Evolutionary conservation across 1,140 invertebrate species (phyloP).

Genomic region (Varroa destructor): DNA sequence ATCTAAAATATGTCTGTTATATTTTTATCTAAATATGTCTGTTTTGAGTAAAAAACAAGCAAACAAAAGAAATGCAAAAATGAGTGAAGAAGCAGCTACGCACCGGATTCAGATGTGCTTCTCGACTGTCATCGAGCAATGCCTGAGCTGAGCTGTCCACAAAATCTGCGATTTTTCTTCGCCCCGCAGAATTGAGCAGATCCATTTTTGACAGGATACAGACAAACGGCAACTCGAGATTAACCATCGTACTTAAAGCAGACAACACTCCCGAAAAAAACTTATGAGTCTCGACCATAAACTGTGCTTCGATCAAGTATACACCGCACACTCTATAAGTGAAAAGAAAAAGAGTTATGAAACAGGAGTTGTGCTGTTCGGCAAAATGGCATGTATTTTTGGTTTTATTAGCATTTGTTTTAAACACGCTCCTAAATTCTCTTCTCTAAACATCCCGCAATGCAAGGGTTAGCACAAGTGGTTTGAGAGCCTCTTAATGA

Average conservation of each 20-base stretch:
- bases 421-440: too few relatives aligned
- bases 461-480: too few relatives aligned
- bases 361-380: too few relatives aligned
- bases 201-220: conserved; percentile 94
- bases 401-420: too few relatives aligned
- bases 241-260: conserved; percentile 88
- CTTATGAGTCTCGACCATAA: conserved; percentile 87
- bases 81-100: background rate
- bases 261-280: conserved; percentile 88
- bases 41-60: too few relatives aligned
- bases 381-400: too few relatives aligned
- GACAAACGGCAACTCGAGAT: conserved; percentile 80
- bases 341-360: conserved; percentile 34
- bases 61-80: too few relatives aligned
- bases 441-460: too few relatives aligned
- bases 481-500: too few relatives aligned
- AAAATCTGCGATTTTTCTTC: conserved; percentile 1
- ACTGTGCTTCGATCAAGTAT: conserved; percentile 88
- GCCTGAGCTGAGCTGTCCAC: conserved; percentile 49
- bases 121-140: conserved; percentile 47
- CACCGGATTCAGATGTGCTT: conserved; percentile 1
- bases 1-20: too few relatives aligned
- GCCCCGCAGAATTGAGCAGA: conserved; percentile 55
- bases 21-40: too few relatives aligned
- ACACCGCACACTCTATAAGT: conserved; percentile 59